Base-by-base conservation (phyloP, 2,888 invertebrate species). In the Sinopyrophorus schimmeli region DNA sequence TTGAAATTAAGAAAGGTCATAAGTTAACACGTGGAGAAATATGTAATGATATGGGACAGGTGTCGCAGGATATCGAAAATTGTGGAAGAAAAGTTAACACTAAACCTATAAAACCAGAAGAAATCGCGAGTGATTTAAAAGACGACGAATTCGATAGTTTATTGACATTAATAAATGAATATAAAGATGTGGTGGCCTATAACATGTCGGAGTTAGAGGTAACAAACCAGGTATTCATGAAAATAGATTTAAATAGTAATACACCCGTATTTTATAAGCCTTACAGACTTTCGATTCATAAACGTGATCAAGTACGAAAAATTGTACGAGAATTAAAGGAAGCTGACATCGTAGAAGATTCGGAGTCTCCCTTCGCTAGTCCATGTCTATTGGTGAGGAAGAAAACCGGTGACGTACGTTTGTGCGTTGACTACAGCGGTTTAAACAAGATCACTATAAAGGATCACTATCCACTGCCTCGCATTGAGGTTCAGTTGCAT, bases 401-500 rank as follows among this genome's bases (percentile, higher is more conserved):
- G 38, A 62, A 62, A 24, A 55, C 55, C 10, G 61, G 57, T 1
- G 54, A 61, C 10, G 11, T 52, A 4, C 27, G 60, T 6, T 6
- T 66, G 4, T 56, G 52, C 12, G 37, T 65, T 1, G 65, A 65
- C 31, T 70, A 59, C 17, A 35, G 68, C 3, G 35, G 30, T 12
- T 37, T 71, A 3, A 72, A 71, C 44, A 28, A 34, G 2, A 51
- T 54, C 2, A 69, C 66, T 0, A 47, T 60, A 0, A 60, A 63
- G 2, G 64, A 68, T 41, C 27, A 59, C 3, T 65, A 64, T 40
- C 67, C 68, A 0, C 24, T 69, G 3, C 65, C 67, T 0, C 37
- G 57, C 18, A 61, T 69, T 3, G 59, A 65, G n/a, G 68, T 70
- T 37, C 58, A 62, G 11, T 30, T 67, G 17, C 53, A 57, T 28